Evolutionary conservation across 2,113 vertebrate species (phyloP).

Genomic region (Poeciliopsis retropinna): DNA sequence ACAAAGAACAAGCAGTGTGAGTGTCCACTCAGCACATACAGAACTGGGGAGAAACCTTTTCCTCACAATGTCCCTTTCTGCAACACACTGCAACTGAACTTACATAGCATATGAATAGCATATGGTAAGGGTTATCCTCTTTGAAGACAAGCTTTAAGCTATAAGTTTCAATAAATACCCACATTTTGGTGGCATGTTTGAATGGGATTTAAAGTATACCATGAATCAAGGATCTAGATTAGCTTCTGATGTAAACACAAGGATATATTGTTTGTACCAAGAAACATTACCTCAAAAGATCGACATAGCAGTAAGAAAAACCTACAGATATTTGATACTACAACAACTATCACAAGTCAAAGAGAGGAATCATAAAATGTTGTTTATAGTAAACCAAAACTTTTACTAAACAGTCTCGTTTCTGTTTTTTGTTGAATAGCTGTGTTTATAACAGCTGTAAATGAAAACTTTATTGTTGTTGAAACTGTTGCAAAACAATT

Average conservation of each 20-base stretch:
- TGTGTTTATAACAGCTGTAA: constrained; percentile 18
- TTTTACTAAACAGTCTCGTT: constrained; percentile 2
- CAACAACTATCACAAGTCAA: not conserved
- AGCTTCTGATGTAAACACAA: constrained; percentile 7
- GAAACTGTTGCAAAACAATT: constrained; percentile 38
- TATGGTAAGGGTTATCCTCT: constrained; percentile 42
- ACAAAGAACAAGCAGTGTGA: not conserved
- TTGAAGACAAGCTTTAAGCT: constrained; percentile 60
- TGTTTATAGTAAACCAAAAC: constrained; percentile 10
- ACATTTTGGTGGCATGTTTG: constrained; percentile 66
- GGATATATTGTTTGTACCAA: not conserved
- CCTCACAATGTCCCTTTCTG: no score
- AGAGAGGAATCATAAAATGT: not conserved
- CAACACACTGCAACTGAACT: not conserved
- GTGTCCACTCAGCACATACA: no score
- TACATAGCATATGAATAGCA: not conserved
- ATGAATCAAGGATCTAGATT: not conserved
- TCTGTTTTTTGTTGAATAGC: constrained; percentile 23
- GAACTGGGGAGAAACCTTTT: no score
- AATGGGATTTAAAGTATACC: constrained; percentile 58
- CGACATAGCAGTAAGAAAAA: not conserved
- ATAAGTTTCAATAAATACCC: constrained; percentile 67
- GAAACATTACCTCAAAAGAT: not conserved
- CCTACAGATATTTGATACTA: not conserved
- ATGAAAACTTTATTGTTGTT: constrained; percentile 15